phyloP scores from a whole-genome alignment of 2,888 invertebrate species.

The Nemurella pictetii region DNA sequence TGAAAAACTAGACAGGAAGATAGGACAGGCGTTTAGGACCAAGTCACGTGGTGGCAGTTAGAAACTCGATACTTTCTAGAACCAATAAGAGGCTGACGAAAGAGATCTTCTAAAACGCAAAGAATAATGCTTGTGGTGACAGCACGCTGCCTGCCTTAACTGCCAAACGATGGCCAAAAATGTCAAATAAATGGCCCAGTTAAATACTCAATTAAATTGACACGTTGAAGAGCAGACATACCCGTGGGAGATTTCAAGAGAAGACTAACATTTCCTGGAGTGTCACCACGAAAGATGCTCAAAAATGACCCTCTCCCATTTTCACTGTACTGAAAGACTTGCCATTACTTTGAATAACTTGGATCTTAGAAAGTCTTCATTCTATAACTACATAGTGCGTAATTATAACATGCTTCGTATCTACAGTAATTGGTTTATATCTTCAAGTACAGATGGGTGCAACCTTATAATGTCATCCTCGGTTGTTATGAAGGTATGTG shows the following conservation, averaged over 20 bases:
- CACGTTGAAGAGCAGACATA: neutral
- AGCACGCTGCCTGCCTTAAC: neutral
- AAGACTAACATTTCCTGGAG: neutral
- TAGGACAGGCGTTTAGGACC: no score
- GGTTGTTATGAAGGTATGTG: neutral
- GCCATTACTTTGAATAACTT: no score
- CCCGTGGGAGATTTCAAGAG: neutral
- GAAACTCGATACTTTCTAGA: neutral
- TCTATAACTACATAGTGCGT: neutral
- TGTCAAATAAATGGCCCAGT: neutral
- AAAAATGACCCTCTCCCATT: neutral
- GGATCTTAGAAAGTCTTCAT: neutral
- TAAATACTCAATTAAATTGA: neutral
- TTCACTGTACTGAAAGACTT: no score
- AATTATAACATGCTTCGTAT: neutral
- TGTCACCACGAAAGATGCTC: no score
- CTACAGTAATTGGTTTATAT: neutral
- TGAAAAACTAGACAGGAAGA: neutral
- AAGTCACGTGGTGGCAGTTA: neutral
- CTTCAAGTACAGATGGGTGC: neutral
- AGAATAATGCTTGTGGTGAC: neutral
- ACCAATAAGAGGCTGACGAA: no score
- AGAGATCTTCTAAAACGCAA: no score
- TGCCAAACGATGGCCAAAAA: neutral
- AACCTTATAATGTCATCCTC: neutral